Percentiles rank a stretch among this genome's conserved stretches.
Conservation (phyloP, 2,888 invertebrate genomes). For the Orgyia antiqua region DNA sequence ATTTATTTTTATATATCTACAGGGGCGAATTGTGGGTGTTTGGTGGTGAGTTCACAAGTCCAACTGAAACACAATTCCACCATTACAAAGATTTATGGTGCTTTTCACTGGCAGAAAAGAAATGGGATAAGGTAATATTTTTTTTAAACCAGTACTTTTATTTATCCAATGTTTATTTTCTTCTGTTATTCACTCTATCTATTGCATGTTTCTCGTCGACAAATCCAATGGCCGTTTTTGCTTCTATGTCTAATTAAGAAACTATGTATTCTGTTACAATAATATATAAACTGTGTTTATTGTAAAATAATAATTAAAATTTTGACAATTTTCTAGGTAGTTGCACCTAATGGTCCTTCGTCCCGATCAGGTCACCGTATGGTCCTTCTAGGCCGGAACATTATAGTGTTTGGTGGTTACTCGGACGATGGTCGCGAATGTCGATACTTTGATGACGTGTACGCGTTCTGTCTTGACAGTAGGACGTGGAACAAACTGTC, state of each 20-base stretch:
- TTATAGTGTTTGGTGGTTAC: conserved; percentile 95
- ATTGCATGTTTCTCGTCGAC: no score
- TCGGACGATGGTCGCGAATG: conserved; percentile 92
- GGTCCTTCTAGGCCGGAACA: conserved; percentile 86
- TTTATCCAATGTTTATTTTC: no score
- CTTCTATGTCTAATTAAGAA: no score
- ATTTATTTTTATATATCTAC: conserved; percentile 4
- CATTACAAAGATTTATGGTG: conserved; percentile 96
- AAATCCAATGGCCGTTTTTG: no score
- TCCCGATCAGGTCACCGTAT: conserved; percentile 90
- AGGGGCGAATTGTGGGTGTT: conserved; percentile 83
- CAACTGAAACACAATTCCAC: conserved; percentile 93
- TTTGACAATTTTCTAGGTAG: conserved; percentile 46
- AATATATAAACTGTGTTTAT: no score
- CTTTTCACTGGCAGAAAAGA: conserved; percentile 84
- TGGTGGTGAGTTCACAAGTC: conserved; percentile 96
- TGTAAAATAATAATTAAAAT: no score
- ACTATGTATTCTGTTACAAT: no score
- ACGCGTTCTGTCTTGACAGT: conserved; percentile 88
- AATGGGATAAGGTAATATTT: conserved; percentile 87
- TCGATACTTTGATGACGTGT: conserved; percentile 92
- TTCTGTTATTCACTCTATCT: no score
- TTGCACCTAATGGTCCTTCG: conserved; percentile 83
- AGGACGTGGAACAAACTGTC: conserved; percentile 87
- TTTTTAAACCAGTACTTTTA: no score